A percentile compares a stretch with the other conserved stretches of the same genome.
phyloP scores from a whole-genome alignment of 1,140 invertebrate genomes.

The Gonioctena quinquepunctata region DNA sequence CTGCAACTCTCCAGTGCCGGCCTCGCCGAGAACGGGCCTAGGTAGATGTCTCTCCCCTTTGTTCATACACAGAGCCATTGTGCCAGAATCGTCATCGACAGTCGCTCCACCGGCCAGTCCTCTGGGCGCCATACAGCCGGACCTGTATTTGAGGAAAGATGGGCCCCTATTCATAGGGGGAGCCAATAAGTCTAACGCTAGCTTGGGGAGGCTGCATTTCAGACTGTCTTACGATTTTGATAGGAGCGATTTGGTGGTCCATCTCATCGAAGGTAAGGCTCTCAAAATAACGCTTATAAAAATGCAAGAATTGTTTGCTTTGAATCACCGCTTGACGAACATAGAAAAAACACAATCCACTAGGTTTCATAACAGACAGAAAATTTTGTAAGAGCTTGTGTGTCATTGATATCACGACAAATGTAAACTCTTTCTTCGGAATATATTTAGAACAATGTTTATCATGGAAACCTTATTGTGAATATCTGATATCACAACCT shows the following conservation, averaged over 20 bases:
- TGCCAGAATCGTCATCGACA: constrained; percentile 47
- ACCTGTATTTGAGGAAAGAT: constrained; percentile 77
- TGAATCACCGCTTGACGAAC: too few species aligned
- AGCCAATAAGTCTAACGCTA: constrained; percentile 62
- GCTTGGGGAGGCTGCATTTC: constrained; percentile 79
- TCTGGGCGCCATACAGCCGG: constrained; percentile 82
- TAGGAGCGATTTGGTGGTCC: constrained; percentile 83
- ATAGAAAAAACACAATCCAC: too few species aligned
- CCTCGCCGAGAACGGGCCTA: constrained; percentile 52
- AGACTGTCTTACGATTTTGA: constrained; percentile 89
- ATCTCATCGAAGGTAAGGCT: constrained; percentile 83
- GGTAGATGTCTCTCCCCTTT: constrained; percentile 70
- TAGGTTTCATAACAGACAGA: too few species aligned
- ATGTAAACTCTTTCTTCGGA: too few species aligned
- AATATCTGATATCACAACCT: too few species aligned
- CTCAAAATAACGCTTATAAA: too few species aligned
- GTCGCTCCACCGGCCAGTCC: constrained; percentile 66
- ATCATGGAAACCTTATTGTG: too few species aligned
- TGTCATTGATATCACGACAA: too few species aligned
- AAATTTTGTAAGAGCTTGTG: too few species aligned
- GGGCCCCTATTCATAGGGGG: constrained; percentile 72
- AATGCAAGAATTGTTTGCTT: too few species aligned
- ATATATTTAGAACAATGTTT: too few species aligned
- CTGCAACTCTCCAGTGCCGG: constrained; percentile 58
- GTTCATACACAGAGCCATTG: constrained; percentile 67